Evolutionary conservation across 2,113 vertebrate species (phyloP).

Genomic region (Nycticorax nycticorax): DNA sequence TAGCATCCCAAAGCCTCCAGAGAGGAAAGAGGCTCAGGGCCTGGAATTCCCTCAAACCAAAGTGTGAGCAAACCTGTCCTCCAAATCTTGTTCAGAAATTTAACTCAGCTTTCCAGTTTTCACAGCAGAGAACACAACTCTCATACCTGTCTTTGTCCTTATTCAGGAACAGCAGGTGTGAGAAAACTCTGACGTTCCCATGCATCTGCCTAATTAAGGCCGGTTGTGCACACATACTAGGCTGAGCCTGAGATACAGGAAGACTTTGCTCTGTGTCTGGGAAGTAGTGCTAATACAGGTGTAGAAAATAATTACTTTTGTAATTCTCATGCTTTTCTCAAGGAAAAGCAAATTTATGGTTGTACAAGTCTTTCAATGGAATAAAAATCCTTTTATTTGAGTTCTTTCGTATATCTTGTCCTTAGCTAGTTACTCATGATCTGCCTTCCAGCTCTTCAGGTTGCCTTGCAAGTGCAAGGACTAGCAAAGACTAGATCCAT

Average conservation of each 20-base stretch:
- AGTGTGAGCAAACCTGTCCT: background rate
- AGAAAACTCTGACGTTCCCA: background rate
- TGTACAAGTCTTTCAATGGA: background rate
- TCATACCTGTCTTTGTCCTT: background rate
- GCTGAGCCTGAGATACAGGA: background rate
- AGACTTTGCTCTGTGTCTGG: background rate
- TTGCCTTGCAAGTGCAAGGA: background rate
- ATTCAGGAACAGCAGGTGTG: background rate
- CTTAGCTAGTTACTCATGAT: background rate
- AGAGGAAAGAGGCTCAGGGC: background rate
- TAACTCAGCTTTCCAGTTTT: background rate
- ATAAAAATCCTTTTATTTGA: background rate
- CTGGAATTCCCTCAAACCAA: background rate
- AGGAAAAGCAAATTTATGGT: background rate
- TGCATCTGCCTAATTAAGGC: rapidly evolving
- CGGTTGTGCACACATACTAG: background rate
- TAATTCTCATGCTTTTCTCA: background rate
- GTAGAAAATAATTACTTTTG: background rate
- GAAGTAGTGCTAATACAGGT: background rate
- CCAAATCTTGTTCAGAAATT: background rate
- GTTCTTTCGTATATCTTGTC: background rate
- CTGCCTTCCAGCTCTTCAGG: background rate
- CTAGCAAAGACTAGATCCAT: background rate
- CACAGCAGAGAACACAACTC: background rate
- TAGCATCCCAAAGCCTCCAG: background rate